phyloP scores from a whole-genome alignment of 1,140 invertebrate genomes.

The Gryllus bimaculatus region DNA sequence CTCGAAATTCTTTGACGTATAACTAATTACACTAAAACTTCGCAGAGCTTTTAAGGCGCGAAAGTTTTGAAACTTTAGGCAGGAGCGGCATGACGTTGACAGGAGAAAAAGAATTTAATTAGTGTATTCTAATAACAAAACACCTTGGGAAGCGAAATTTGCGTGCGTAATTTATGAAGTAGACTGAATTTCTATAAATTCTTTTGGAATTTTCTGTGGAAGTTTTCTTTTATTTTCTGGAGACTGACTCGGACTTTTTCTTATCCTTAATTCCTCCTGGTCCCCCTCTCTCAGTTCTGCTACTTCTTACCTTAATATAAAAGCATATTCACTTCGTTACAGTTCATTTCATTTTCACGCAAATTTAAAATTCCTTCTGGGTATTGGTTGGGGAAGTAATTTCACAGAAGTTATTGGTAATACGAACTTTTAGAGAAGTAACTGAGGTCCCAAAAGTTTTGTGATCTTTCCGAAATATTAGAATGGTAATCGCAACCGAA shows the following conservation, averaged over 20 bases:
- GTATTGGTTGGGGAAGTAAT: too few species aligned
- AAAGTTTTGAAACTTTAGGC: not conserved
- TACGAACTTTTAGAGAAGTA: too few species aligned
- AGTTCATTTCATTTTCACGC: not conserved
- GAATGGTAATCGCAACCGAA: too few species aligned
- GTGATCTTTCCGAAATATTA: too few species aligned
- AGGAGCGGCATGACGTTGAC: not conserved
- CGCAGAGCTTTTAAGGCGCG: not conserved
- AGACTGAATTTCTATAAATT: slow-evolving; percentile 1
- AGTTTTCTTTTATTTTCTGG: not conserved
- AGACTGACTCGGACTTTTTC: not conserved
- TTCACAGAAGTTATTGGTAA: too few species aligned
- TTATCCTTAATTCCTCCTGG: not conserved
- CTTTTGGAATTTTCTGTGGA: not conserved
- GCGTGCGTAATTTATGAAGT: not conserved
- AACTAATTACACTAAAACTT: slow-evolving; percentile 2
- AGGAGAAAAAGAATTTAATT: slow-evolving; percentile 1
- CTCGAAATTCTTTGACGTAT: not conserved
- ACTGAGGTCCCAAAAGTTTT: too few species aligned
- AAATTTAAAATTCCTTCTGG: too few species aligned
- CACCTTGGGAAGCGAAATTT: not conserved
- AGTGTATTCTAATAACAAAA: not conserved
- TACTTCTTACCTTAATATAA: not conserved
- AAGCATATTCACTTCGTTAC: not conserved
- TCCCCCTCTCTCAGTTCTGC: not conserved